These are phyloP conservation scores for Adoxophyes honmai DNA, from an alignment of 1,140 invertebrate species.

Conservation along the genomic window DNA sequence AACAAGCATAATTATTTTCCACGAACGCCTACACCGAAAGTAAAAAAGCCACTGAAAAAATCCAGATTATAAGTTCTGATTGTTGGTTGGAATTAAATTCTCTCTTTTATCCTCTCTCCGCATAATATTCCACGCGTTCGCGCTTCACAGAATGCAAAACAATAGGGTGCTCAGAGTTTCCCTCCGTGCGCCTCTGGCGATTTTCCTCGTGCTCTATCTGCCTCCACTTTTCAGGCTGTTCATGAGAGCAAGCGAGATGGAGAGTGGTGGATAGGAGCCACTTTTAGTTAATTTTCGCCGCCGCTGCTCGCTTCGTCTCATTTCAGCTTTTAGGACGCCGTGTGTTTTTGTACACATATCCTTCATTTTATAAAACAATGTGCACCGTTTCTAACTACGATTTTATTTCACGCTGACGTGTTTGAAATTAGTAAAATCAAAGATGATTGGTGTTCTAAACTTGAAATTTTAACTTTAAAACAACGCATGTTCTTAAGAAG, in stretches of 20 bases:
- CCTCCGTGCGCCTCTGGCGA: slow-evolving; percentile 58
- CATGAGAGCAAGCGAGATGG: slow-evolving; percentile 36
- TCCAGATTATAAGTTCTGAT: slow-evolving; percentile 24
- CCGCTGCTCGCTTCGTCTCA: slow-evolving; percentile 49
- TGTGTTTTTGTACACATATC: neutral
- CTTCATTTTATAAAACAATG: too few species aligned
- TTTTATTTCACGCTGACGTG: too few species aligned
- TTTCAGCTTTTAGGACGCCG: slow-evolving; percentile 25
- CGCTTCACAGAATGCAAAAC: slow-evolving; percentile 64
- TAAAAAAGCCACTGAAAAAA: slow-evolving; percentile 20
- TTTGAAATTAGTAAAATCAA: too few species aligned
- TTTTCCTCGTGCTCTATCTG: slow-evolving; percentile 36
- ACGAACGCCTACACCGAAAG: slow-evolving; percentile 13
- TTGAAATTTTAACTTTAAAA: too few species aligned
- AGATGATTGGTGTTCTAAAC: too few species aligned
- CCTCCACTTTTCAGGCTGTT: slow-evolving; percentile 35
- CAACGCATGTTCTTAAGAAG: too few species aligned
- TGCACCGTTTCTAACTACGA: too few species aligned
- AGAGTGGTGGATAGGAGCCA: slow-evolving; percentile 48
- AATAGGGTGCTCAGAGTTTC: slow-evolving; percentile 66
- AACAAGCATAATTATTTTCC: too few species aligned
- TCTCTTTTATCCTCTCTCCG: slow-evolving; percentile 30
- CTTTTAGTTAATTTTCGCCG: slow-evolving; percentile 68
- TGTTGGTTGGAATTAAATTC: slow-evolving; percentile 62
- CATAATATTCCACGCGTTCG: slow-evolving; percentile 46